phyloP scores from a whole-genome alignment of 2,797 vertebrate genomes.

The Gephyroberyx darwinii region DNA sequence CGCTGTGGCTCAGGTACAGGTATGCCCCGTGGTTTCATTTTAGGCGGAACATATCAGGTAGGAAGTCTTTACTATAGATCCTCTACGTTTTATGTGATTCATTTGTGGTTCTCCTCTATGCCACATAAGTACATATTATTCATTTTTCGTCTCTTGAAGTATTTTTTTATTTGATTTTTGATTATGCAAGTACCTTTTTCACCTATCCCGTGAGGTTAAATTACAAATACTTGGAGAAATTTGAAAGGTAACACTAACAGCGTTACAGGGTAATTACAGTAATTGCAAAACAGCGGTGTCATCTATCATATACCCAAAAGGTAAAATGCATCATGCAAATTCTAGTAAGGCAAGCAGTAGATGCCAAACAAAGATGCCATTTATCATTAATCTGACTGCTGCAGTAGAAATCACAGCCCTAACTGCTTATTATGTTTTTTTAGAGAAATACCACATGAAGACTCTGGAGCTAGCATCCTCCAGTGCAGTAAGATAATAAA shows the following conservation, averaged over 20 bases:
- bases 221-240: constrained; percentile 18
- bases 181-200: constrained; percentile 27
- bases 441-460: neutral
- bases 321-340: constrained; percentile 1
- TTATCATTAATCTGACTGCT: neutral
- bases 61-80: neutral
- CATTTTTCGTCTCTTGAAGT: constrained; percentile 8
- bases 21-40: constrained; percentile 31
- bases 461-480: neutral
- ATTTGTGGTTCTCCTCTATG: constrained; percentile 28
- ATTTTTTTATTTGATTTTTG: too few relatives aligned
- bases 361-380: neutral
- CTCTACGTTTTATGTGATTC: constrained; percentile 36
- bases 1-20: constrained; percentile 46
- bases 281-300: constrained; percentile 15
- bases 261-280: constrained; percentile 6
- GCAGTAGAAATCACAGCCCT: neutral
- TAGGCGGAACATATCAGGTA: constrained; percentile 3
- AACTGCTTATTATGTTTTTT: neutral
- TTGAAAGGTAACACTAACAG: constrained; percentile 7
- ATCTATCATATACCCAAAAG: constrained; percentile 10
- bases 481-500: neutral
- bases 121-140: constrained; percentile 31
- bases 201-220: constrained; percentile 17
- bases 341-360: neutral